Evolutionary conservation across 2,888 invertebrate genomes (phyloP), one percentile per base, ranked within the genome.

Genomic region (Troides helena): DNA sequence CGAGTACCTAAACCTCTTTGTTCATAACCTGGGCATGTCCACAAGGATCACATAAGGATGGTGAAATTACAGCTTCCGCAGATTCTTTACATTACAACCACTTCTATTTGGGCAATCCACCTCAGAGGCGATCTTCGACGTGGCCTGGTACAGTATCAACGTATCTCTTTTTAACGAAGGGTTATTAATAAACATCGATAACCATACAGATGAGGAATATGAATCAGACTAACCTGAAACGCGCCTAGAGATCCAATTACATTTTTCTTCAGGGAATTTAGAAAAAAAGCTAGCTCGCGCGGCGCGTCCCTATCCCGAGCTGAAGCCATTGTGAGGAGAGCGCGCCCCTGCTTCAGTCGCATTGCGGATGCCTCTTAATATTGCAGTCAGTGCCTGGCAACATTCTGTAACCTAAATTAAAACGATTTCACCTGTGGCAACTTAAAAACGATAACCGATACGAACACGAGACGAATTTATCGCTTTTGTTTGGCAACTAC

Each of bases 281-380:
- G 10, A 58, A 46, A 46, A 21, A 50, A 30, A 56, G 23, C 18
- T 30, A n/a, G 21, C 1, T 7, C 25, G 14, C 56, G 21, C 58
- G 64, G 10, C 30, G 30, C 69, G 57, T 65, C 69, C 69, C 65
- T 69, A 69, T 62, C 65, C 60, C 56, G 57, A 36, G 43, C 57
- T n/a, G 67, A 60, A 50, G 39, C 69, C 69, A 69, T 65, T 69
- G 69, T 69, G 57, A 69, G 46, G 46, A 62, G 69, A 65, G 60
- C 67, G 58, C 68, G 58, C 43, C 62, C 67, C 67, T 62, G 57
- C n/a, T 65, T 65, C 65, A 69, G 69, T 69, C 69, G 69, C 69
- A 69, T 65, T 69, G 69, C 69, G 65, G 69, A 69, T 65, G 69
- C 69, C 69, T 69, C 69, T 69, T 65, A 65, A 69, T 69, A 65